Base-by-base conservation (phyloP, 2,113 vertebrate genomes). In the Brevimyrus niger region DNA sequence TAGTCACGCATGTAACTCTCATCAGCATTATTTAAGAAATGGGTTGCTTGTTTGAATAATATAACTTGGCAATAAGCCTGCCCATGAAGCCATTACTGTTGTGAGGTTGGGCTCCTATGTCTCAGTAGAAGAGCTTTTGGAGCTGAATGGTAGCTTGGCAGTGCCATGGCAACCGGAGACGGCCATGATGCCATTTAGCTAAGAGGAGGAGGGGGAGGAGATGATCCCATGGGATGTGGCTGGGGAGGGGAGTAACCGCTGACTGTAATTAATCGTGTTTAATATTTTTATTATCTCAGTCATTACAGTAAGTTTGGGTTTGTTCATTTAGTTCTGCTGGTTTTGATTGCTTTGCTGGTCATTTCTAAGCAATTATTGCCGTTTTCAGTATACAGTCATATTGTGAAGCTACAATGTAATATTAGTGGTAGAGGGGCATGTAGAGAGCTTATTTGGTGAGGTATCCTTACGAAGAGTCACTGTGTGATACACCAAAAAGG, bases 161-260 rank as follows among this genome's bases (percentile, higher is more conserved):
- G 88, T 93, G 87, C 93, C 91, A 94, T 95, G 92, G 92, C 91
- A 95, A 95, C 94, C 90, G 31, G 65, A 82, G 35, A 83, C 65
- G 65, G 87, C 85, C 50, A 31, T 53, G 73, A 88, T 91, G 87
- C 90, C 35, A 82, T 51, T 90, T 35, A 92, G 90, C 65, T 83
- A 89, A 89, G 50, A 91, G 85, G 55, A 87, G 86, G 27, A 31
- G 55, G 23, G 88, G 88, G 89, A 91, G 91, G 82, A 89, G 88
- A 90, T 88, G 88, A 88, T 91, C 90, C 89, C 89, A 31, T 73
- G 55, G 82, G 55, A 53, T 86, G 31, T 65, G 53, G 53, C 55
- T 46, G 31, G 47, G 48, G 9, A 82, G 42, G 53, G 50, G n/a
- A 69, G 27, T 69, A 69, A 69, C 31, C 31, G 10, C 61, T 69